Evolutionary conservation across 2,797 vertebrate genomes (phyloP).

Genomic region (Melopsittacus undulatus): DNA sequence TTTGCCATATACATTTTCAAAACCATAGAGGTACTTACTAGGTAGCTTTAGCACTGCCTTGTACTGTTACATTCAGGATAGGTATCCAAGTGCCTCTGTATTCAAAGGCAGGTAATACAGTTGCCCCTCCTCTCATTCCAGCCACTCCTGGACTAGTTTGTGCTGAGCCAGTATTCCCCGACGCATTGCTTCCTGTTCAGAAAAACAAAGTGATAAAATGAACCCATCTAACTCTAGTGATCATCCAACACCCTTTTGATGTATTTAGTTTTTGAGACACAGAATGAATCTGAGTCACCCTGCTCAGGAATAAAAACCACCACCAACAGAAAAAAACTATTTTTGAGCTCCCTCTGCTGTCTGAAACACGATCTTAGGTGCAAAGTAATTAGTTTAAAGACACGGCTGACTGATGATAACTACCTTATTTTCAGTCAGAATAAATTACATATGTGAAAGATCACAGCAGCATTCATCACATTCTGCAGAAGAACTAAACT

Average conservation of each 20-base stretch:
- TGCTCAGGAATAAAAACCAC: background rate
- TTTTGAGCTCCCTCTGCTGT: constrained; percentile 51
- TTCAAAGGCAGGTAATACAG: constrained; percentile 94
- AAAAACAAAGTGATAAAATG: background rate
- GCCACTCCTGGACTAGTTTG: constrained; percentile 84
- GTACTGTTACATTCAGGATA: constrained; percentile 91
- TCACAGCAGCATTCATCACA: background rate
- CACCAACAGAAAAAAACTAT: background rate
- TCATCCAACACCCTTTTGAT: background rate
- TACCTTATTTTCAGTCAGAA: background rate
- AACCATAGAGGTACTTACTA: constrained; percentile 85
- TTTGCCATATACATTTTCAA: background rate
- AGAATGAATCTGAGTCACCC: background rate
- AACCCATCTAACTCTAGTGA: background rate
- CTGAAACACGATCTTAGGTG: background rate
- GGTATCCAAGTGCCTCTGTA: constrained; percentile 98
- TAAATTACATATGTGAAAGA: background rate
- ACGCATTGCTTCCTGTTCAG: constrained; percentile 76
- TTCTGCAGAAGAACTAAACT: background rate
- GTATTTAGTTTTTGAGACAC: background rate
- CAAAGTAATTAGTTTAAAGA: background rate
- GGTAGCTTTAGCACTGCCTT: constrained; percentile 96
- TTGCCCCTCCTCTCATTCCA: constrained; percentile 82
- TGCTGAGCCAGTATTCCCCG: constrained; percentile 78
- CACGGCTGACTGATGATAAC: background rate